Base-by-base conservation (phyloP, 2,888 invertebrate species). In the Ennomos erosarius region DNA sequence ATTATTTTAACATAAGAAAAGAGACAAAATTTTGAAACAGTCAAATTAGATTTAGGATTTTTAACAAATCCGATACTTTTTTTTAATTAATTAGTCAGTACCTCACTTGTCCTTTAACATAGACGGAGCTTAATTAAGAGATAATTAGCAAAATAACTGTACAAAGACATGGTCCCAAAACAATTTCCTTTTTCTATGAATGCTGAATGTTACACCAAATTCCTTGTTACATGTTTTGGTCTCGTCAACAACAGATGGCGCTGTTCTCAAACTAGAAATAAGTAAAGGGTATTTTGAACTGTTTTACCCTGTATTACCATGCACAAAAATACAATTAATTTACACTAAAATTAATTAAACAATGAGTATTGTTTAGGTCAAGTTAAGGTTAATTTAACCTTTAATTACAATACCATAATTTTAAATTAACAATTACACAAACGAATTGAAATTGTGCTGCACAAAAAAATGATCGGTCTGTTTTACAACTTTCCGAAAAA, bases 241-340 rank as follows among this genome's bases (percentile, higher is more conserved):
- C 69, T 68, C 63, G 64, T 46, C 63, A 65, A 61, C 53, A 57
- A 67, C 69, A 65, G 64, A 69, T 69, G 68, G 68, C 68, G 65
- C 55, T 63, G 59, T 67, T 55, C 69, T 68, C 59, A 68, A 71
- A 62, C 65, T 26, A 5, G 5, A 39, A 69, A 65, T 60, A 55
- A 64, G 43, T 53, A 70, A 65, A 65, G 81, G 85, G 84, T 75
- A 78, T 78, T 72, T 50, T 58, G 12, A 48, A 54, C 65, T 68
- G 67, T 59, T 68, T 70, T 78, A 87, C 84, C 87, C 85, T 86
- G 87, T 85, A 72, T 80, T 76, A 81, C 86, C 86, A 85, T 81
- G 78, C 79, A 76, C 74, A 74, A 78, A 78, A 73, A 75, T 50
- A 65, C 47, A 55, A 78, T 71, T 44, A 55, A 78, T 71, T 76